These are phyloP conservation scores for Aldabrachelys gigantea DNA, from an alignment of 2,113 vertebrate genomes.

Conservation along the genomic window DNA sequence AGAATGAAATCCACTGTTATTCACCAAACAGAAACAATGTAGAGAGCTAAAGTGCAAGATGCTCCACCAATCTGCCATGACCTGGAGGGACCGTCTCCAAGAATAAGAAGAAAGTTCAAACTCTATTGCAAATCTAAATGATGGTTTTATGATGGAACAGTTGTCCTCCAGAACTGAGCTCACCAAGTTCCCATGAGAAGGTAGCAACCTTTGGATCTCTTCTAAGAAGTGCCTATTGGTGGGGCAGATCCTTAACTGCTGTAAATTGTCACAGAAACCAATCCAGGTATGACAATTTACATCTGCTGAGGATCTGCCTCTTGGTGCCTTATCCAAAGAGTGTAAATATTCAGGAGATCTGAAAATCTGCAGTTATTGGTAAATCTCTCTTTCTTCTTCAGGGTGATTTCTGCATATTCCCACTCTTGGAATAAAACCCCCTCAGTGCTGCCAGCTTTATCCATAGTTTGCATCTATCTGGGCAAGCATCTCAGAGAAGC, in stretches of 20 bases:
- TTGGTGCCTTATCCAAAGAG: not conserved
- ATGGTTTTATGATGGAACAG: not conserved
- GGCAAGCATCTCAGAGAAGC: not conserved
- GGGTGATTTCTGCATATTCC: not conserved
- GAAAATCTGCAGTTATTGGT: not conserved
- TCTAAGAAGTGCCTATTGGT: rapidly evolving
- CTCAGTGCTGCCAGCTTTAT: not conserved
- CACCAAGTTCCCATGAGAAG: not conserved
- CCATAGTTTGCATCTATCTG: not conserved
- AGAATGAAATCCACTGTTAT: not conserved
- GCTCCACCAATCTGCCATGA: not conserved
- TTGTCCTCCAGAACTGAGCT: not conserved
- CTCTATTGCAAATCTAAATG: not conserved
- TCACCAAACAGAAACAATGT: not conserved
- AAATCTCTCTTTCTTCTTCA: not conserved
- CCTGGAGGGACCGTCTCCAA: not conserved
- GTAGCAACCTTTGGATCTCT: not conserved
- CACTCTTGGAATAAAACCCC: not conserved
- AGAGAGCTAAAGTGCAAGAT: not conserved
- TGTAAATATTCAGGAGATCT: not conserved
- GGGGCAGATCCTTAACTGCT: not conserved
- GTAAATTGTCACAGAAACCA: rapidly evolving
- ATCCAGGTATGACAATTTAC: not conserved
- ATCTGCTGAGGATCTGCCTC: not conserved
- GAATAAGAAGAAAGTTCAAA: not conserved